phyloP scores from a whole-genome alignment of 2,113 vertebrate genomes.

The Larimichthys crocea region DNA sequence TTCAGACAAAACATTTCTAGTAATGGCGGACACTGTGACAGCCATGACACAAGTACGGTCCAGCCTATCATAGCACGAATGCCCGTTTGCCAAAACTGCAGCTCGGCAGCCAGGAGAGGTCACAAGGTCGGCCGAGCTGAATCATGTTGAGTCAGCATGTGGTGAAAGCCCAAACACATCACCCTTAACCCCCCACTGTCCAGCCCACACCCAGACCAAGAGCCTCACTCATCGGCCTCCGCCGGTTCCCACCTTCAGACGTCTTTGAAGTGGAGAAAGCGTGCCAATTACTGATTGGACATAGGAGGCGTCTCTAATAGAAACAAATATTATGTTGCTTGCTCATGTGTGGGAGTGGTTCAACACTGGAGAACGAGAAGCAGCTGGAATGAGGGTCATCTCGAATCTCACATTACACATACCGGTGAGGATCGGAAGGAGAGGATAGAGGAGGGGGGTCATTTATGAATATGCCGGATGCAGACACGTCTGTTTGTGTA shows the following conservation, averaged over 20 bases:
- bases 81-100: constrained; percentile 55
- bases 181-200: constrained; percentile 75
- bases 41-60: constrained; percentile 27
- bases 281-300: constrained; percentile 78
- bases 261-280: constrained; percentile 77
- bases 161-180: constrained; percentile 77
- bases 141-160: constrained; percentile 80
- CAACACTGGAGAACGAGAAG: constrained; percentile 64
- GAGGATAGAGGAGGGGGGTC: constrained; percentile 28
- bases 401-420: constrained; percentile 75
- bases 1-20: constrained; percentile 39
- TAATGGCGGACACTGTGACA: constrained; percentile 7
- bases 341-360: constrained; percentile 65
- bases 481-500: constrained; percentile 32
- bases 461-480: constrained; percentile 48
- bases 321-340: constrained; percentile 80
- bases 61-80: constrained; percentile 15
- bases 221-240: constrained; percentile 75
- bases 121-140: constrained; percentile 68
- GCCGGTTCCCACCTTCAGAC: constrained; percentile 72
- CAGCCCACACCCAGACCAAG: constrained; percentile 68
- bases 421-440: constrained; percentile 43
- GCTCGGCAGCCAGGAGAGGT: constrained; percentile 62
- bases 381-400: constrained; percentile 79
- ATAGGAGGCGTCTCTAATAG: constrained; percentile 68